Evolutionary conservation across 2,888 invertebrate species (phyloP).

Genomic region (Alcis repandata): DNA sequence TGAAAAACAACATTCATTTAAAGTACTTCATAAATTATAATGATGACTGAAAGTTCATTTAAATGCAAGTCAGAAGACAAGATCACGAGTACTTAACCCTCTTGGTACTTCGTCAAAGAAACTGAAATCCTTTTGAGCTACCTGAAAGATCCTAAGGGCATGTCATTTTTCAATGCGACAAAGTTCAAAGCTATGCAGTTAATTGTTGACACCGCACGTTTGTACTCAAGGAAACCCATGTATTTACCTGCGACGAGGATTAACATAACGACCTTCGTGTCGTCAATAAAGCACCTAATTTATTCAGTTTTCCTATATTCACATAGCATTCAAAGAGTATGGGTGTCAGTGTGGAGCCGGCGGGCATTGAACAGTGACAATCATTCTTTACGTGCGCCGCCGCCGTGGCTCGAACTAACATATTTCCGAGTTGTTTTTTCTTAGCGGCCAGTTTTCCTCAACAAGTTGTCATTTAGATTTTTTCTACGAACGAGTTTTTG

Average conservation of each 20-base stretch:
- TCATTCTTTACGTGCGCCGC: slow-evolving; percentile 4
- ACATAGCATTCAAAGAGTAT: slow-evolving; percentile 39
- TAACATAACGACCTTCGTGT: slow-evolving; percentile 64
- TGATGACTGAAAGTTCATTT: background rate
- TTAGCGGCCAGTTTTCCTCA: slow-evolving; percentile 4
- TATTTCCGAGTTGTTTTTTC: background rate
- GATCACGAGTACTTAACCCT: background rate
- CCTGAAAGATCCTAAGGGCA: background rate
- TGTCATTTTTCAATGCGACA: slow-evolving; percentile 4
- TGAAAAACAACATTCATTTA: background rate
- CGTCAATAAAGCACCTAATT: slow-evolving; percentile 66
- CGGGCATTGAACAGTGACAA: slow-evolving; percentile 18
- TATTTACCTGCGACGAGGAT: slow-evolving; percentile 60
- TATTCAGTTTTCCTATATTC: slow-evolving; percentile 56
- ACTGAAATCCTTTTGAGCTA: background rate
- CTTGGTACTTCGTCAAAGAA: background rate
- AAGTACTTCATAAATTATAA: background rate
- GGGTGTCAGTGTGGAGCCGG: slow-evolving; percentile 37
- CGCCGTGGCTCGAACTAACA: background rate
- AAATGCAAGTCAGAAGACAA: background rate
- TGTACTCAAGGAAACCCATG: slow-evolving; percentile 61
- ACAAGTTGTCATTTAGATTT: slow-evolving; percentile 2
- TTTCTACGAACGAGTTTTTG: background rate
- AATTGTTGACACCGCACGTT: slow-evolving; percentile 26
- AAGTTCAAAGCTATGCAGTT: slow-evolving; percentile 17